These are phyloP conservation scores for Dione vanillae DNA, from an alignment of 2,888 invertebrate genomes.

Conservation along the genomic window DNA sequence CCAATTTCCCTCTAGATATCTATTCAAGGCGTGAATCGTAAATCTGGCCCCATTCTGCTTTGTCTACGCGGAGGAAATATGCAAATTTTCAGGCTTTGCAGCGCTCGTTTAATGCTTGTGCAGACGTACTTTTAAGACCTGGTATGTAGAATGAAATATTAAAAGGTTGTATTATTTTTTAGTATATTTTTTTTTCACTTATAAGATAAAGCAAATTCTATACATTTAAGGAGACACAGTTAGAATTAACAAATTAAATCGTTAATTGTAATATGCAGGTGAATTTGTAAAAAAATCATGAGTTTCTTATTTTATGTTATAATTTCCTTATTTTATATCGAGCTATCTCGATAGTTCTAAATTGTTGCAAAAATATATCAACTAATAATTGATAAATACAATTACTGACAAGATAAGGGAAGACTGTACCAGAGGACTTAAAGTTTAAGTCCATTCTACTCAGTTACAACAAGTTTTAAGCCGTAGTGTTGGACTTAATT, in stretches of 20 bases:
- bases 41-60: slow-evolving; percentile 34
- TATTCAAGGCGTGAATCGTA: slow-evolving; percentile 35
- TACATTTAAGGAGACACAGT: too few relatives aligned
- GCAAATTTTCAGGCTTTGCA: slow-evolving; percentile 33
- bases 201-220: too few relatives aligned
- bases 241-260: too few relatives aligned
- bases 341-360: too few relatives aligned
- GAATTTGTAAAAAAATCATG: too few relatives aligned
- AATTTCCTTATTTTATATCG: too few relatives aligned
- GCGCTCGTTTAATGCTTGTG: slow-evolving; percentile 29
- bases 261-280: too few relatives aligned
- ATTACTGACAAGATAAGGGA: not conserved
- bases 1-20: slow-evolving; percentile 29
- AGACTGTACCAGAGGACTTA: not conserved
- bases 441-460: not conserved
- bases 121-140: slow-evolving; percentile 26
- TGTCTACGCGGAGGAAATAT: slow-evolving; percentile 30
- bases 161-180: not conserved
- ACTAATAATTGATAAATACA: not conserved
- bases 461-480: not conserved
- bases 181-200: too few relatives aligned
- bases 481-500: not conserved
- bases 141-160: slow-evolving; percentile 14
- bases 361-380: not conserved
- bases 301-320: too few relatives aligned